Evolutionary conservation across 2,888 invertebrate genomes (phyloP).

Genomic region (Sarcophaga caerulescens): DNA sequence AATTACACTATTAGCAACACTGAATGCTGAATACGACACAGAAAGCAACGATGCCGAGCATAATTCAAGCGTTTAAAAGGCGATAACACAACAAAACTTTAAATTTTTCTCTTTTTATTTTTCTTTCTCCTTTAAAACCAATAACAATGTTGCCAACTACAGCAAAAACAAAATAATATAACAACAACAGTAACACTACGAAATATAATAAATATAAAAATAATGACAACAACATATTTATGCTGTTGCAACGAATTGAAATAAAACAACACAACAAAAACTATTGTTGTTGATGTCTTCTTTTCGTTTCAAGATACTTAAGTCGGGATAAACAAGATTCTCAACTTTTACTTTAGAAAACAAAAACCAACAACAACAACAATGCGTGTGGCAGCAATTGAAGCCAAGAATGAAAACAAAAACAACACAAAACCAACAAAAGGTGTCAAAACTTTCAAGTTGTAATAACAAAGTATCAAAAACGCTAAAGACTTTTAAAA

Average conservation of each 20-base stretch:
- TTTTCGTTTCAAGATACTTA: constrained; percentile 60
- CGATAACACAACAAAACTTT: constrained; percentile 67
- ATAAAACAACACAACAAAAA: constrained; percentile 33
- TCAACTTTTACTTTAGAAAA: constrained; percentile 54
- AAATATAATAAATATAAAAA: constrained; percentile 56
- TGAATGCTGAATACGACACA: background rate
- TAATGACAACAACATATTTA: constrained; percentile 67
- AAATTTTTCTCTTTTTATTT: constrained; percentile 31
- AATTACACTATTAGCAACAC: background rate
- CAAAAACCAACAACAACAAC: background rate
- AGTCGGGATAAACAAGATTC: constrained; percentile 67
- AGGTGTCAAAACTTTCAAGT: constrained; percentile 67
- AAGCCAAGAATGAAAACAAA: constrained; percentile 24
- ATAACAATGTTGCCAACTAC: constrained; percentile 61
- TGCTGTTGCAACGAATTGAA: constrained; percentile 28
- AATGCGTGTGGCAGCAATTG: background rate
- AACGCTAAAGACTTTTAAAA: constrained; percentile 26
- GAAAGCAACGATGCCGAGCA: constrained; percentile 31
- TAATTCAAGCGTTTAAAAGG: constrained; percentile 70
- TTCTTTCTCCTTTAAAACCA: constrained; percentile 37
- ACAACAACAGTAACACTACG: constrained; percentile 20
- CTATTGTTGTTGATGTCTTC: constrained; percentile 64
- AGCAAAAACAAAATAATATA: constrained; percentile 68
- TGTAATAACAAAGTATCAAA: constrained; percentile 63
- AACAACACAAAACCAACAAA: constrained; percentile 30